Evolutionary conservation across 2,113 vertebrate species (phyloP).

Genomic region (Polypterus bichir): DNA sequence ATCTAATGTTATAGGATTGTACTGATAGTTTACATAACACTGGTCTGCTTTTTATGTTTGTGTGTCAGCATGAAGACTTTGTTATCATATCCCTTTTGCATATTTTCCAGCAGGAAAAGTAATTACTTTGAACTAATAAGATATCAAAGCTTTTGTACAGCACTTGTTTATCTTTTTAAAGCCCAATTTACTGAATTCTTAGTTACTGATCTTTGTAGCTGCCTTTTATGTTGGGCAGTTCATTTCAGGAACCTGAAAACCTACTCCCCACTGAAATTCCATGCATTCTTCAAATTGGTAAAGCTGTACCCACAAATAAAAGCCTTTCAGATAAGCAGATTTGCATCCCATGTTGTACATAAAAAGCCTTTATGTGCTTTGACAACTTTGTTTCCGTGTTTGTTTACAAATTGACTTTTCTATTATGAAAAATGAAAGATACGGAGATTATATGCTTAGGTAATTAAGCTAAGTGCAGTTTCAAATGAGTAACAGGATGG

Average conservation of each 20-base stretch:
- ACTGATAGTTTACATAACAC: too few species aligned
- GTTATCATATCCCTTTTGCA: too few species aligned
- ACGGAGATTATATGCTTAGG: too few species aligned
- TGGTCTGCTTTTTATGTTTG: too few species aligned
- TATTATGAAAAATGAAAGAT: not conserved
- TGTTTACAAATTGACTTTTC: not conserved
- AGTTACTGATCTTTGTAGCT: not conserved
- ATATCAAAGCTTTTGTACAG: not conserved
- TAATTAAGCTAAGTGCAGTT: too few species aligned
- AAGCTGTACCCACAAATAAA: not conserved
- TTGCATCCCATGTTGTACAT: not conserved
- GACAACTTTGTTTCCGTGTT: not conserved
- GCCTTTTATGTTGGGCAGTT: not conserved
- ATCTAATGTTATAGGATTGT: too few species aligned
- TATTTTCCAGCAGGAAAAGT: not conserved
- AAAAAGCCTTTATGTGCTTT: not conserved
- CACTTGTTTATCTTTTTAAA: not conserved
- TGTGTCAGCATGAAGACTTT: too few species aligned
- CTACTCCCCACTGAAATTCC: not conserved
- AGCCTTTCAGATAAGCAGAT: not conserved
- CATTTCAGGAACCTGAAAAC: not conserved
- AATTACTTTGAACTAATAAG: not conserved
- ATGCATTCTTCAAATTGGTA: not conserved
- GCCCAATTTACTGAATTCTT: not conserved
- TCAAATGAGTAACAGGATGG: too few species aligned